These are phyloP conservation scores for Scartelaos histophorus DNA, from an alignment of 2,113 vertebrate species.

Conservation along the genomic window DNA sequence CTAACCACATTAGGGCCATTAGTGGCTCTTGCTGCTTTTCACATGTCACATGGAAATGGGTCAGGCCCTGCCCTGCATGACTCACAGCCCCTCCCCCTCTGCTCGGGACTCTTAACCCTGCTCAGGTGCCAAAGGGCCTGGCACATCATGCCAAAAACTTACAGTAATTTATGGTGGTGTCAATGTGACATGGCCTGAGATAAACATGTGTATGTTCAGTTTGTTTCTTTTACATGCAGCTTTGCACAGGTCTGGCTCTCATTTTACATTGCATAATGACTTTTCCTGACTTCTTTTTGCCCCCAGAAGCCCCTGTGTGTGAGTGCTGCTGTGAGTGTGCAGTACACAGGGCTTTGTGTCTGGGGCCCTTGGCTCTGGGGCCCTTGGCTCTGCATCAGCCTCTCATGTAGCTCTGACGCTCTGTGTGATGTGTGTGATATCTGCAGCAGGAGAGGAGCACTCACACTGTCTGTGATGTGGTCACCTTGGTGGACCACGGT, in stretches of 20 bases:
- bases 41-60: constrained; percentile 75
- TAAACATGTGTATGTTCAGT: neutral
- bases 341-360: neutral
- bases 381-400: constrained; percentile 19
- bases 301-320: too few species aligned
- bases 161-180: constrained; percentile 25
- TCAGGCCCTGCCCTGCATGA: constrained; percentile 68
- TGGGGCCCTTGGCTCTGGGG: constrained; percentile 24
- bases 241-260: neutral
- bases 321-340: neutral
- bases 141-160: neutral
- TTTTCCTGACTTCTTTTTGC: too few species aligned
- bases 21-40: constrained; percentile 68
- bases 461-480: constrained; percentile 45
- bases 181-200: neutral
- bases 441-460: constrained; percentile 40
- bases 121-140: constrained; percentile 64
- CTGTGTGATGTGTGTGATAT: constrained; percentile 44
- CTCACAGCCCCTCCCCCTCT: constrained; percentile 49
- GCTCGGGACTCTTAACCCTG: constrained; percentile 49
- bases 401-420: constrained; percentile 8
- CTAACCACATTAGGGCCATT: constrained; percentile 80
- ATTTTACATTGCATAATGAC: too few species aligned
- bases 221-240: neutral
- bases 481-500: constrained; percentile 53